phyloP scores from a whole-genome alignment of 1,140 invertebrate genomes.

The Ladona fulva region DNA sequence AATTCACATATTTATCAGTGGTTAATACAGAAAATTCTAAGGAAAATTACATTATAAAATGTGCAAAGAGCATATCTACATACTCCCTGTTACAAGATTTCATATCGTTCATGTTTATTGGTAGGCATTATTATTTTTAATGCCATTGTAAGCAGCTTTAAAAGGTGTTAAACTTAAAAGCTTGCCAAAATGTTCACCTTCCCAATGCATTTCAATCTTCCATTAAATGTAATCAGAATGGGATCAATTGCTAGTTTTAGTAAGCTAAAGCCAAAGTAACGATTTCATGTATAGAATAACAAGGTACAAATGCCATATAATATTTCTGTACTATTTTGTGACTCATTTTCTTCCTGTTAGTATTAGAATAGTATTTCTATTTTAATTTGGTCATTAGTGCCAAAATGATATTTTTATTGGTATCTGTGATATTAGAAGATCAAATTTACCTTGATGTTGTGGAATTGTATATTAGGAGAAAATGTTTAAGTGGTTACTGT shows the following conservation, averaged over 20 bases:
- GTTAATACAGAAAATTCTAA: too few species aligned
- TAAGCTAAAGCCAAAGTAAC: background rate
- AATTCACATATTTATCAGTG: too few species aligned
- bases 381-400: background rate
- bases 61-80: too few species aligned
- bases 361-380: background rate
- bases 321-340: slow-evolving; percentile 7
- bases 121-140: too few species aligned
- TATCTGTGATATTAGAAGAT: slow-evolving; percentile 4
- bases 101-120: too few species aligned
- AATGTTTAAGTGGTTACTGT: background rate
- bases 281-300: background rate
- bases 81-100: too few species aligned
- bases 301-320: background rate
- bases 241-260: background rate
- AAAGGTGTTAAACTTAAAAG: too few species aligned
- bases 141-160: too few species aligned
- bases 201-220: background rate
- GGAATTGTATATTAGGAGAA: background rate
- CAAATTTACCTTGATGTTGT: background rate
- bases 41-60: too few species aligned
- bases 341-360: background rate
- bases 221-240: background rate
- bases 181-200: too few species aligned
- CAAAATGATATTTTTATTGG: slow-evolving; percentile 7